Evolutionary conservation across 2,797 vertebrate species (phyloP).

Genomic region (Spinus olivaceus): DNA sequence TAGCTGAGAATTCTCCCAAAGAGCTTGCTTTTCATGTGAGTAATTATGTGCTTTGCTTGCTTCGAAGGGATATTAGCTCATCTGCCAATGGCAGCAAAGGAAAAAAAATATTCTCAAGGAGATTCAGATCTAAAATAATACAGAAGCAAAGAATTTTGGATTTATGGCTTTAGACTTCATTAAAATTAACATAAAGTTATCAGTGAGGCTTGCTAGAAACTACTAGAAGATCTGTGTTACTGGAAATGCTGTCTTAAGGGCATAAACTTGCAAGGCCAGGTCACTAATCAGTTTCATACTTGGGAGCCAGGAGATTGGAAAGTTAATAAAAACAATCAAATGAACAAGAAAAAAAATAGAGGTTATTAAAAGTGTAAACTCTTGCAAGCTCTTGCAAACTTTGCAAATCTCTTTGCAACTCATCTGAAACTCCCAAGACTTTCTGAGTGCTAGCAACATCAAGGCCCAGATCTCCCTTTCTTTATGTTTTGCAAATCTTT

Average conservation of each 20-base stretch:
- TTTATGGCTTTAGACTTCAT: slow-evolving; percentile 6
- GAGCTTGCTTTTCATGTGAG: slow-evolving; percentile 84
- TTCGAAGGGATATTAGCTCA: slow-evolving; percentile 80
- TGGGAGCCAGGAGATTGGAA: neutral
- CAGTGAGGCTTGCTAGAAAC: slow-evolving; percentile 8
- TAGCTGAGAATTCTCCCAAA: slow-evolving; percentile 83
- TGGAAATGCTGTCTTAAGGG: neutral
- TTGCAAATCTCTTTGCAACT: neutral
- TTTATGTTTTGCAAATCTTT: neutral
- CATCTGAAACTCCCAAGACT: neutral
- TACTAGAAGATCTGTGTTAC: neutral
- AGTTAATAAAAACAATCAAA: neutral
- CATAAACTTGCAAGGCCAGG: slow-evolving; percentile 42
- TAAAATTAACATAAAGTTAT: slow-evolving; percentile 12
- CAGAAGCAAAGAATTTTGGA: slow-evolving; percentile 6
- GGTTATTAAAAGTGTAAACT: neutral
- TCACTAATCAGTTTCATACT: neutral
- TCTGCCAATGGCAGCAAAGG: slow-evolving; percentile 63
- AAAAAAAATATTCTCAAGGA: neutral
- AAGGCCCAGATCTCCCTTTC: neutral
- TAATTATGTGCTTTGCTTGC: slow-evolving; percentile 89
- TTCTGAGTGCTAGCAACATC: neutral
- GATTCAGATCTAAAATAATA: slow-evolving; percentile 46
- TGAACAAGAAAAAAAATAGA: neutral
- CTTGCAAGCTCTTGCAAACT: neutral